Evolutionary conservation across 2,888 invertebrate genomes (phyloP).

Genomic region (Caenorhabditis zanzibari): DNA sequence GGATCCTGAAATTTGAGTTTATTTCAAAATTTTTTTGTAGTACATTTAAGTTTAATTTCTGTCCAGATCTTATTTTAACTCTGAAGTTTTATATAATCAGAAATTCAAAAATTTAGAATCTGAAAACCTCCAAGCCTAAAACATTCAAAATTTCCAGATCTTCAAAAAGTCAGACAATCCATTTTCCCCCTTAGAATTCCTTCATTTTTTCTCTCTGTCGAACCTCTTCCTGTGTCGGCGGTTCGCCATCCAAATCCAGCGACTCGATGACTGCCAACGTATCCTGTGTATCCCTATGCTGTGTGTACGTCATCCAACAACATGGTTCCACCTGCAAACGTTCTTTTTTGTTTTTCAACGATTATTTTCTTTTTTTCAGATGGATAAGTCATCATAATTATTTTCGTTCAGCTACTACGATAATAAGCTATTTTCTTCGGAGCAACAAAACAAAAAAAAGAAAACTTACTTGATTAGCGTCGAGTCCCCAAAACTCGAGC

Average conservation of each 20-base stretch:
- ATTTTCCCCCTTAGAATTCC: not conserved
- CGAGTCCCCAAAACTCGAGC: constrained; percentile 98
- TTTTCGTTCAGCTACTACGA: not conserved
- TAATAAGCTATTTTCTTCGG: not conserved
- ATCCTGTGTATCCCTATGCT: constrained; percentile 94
- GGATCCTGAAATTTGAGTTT: not conserved
- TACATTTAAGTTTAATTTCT: too few species aligned
- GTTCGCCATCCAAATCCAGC: constrained; percentile 93
- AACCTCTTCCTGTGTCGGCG: constrained; percentile 77
- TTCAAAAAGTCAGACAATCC: not conserved
- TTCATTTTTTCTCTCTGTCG: not conserved
- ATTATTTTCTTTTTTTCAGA: not conserved
- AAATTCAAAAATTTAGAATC: not conserved
- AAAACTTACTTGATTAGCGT: constrained; percentile 90
- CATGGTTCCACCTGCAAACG: constrained; percentile 92
- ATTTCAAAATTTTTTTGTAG: not conserved
- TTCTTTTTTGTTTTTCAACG: too few species aligned
- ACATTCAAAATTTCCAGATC: too few species aligned
- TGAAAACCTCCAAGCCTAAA: too few species aligned
- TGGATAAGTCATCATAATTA: not conserved
- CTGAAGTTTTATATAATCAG: too few species aligned
- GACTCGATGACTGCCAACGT: constrained; percentile 97
- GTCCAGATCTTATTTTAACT: too few species aligned
- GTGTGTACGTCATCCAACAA: constrained; percentile 97
- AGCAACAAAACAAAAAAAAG: not conserved